Evolutionary conservation across 2,797 vertebrate species (phyloP).

Genomic region (Psittacula echo): DNA sequence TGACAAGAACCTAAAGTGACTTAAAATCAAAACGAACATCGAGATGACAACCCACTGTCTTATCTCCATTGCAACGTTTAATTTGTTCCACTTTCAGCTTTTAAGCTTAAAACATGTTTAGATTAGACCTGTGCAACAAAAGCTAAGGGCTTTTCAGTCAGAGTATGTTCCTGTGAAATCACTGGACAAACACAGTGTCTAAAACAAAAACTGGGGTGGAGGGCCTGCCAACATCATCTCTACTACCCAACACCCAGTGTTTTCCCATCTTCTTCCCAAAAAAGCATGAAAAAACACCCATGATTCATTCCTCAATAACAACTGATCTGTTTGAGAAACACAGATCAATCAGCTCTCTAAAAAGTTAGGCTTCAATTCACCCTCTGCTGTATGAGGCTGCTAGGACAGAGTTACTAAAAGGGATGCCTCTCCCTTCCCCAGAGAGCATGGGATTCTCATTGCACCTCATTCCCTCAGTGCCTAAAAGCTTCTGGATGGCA

Average conservation of each 20-base stretch:
- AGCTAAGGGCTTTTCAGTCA: not conserved
- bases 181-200: not conserved
- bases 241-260: not conserved
- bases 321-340: not conserved
- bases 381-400: not conserved
- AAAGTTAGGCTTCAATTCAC: not conserved
- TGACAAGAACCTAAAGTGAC: not conserved
- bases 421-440: not conserved
- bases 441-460: fast-evolving
- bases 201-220: not conserved
- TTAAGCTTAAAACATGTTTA: not conserved
- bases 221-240: not conserved
- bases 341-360: not conserved
- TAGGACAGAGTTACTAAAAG: not conserved
- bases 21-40: not conserved
- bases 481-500: not conserved
- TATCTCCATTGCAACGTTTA: not conserved
- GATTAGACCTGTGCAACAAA: not conserved
- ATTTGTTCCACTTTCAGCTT: not conserved
- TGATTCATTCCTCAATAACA: not conserved
- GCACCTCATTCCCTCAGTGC: no score
- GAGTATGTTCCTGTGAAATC: not conserved
- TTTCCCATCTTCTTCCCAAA: no score
- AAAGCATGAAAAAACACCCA: not conserved
- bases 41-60: not conserved